phyloP scores from a whole-genome alignment of 2,888 invertebrate species.

The Acutogordius australiensis region DNA sequence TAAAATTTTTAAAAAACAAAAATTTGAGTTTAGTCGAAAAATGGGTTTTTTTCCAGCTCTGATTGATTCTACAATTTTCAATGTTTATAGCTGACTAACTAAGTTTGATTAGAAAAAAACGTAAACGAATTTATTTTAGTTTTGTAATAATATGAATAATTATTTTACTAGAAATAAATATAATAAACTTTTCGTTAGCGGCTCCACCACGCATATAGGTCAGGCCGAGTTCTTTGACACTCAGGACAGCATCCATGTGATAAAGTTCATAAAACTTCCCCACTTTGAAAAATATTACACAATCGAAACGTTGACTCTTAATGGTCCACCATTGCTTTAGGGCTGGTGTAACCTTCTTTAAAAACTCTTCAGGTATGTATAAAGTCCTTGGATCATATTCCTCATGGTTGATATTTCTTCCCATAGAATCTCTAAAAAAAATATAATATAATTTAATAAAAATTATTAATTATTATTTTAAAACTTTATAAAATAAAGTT shows the following conservation, averaged over 20 bases:
- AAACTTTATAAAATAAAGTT: not conserved
- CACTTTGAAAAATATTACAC: conserved; percentile 83
- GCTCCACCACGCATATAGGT: conserved; percentile 56
- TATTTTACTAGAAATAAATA: too few species aligned
- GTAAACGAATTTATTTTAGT: too few species aligned
- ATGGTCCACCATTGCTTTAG: conserved; percentile 76
- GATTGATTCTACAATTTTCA: too few species aligned
- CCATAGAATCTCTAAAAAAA: conserved; percentile 34
- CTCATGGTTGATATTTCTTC: conserved; percentile 38
- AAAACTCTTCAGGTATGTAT: conserved; percentile 50
- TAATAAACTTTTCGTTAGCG: too few species aligned
- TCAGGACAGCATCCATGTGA: conserved; percentile 85
- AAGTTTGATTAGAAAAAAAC: too few species aligned
- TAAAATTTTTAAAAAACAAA: too few species aligned
- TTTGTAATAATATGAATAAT: too few species aligned
- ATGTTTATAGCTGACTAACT: too few species aligned
- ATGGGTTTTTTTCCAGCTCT: too few species aligned
- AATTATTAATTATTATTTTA: not conserved
- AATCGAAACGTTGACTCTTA: conserved; percentile 56
- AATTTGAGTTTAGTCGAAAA: too few species aligned
- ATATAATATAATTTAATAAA: not conserved
- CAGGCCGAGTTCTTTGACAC: conserved; percentile 60
- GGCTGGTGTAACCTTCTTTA: conserved; percentile 47
- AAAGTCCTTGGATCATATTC: conserved; percentile 63
- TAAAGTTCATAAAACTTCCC: conserved; percentile 97